These are phyloP conservation scores for Lysandra coridon DNA, from an alignment of 2,888 invertebrate genomes.

Conservation along the genomic window DNA sequence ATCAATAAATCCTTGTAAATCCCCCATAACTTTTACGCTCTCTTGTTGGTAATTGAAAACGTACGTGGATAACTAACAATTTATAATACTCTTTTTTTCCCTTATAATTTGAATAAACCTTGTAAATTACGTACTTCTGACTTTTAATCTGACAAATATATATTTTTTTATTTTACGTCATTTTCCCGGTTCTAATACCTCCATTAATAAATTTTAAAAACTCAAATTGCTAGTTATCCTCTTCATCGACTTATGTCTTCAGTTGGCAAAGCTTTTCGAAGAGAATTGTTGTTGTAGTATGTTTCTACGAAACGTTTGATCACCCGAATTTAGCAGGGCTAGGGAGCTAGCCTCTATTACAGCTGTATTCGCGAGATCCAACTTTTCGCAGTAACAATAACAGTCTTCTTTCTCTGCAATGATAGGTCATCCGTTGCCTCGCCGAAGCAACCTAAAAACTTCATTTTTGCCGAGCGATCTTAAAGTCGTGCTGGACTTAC, in stretches of 20 bases:
- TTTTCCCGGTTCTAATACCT: too few relatives aligned
- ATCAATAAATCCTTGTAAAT: not conserved
- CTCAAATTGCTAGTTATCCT: too few relatives aligned
- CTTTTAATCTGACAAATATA: too few relatives aligned
- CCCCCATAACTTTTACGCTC: not conserved
- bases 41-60: not conserved
- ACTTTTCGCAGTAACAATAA: slow-evolving; percentile 44
- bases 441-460: too few relatives aligned
- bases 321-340: slow-evolving; percentile 60
- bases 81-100: too few relatives aligned
- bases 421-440: not conserved
- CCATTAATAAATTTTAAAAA: too few relatives aligned
- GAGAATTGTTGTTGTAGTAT: not conserved
- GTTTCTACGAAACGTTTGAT: slow-evolving; percentile 51
- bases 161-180: too few relatives aligned
- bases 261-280: not conserved
- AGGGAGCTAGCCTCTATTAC: slow-evolving; percentile 33
- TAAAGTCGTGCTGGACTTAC: too few relatives aligned
- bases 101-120: too few relatives aligned
- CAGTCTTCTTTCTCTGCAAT: not conserved
- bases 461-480: too few relatives aligned
- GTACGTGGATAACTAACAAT: too few relatives aligned
- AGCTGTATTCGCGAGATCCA: slow-evolving; percentile 50
- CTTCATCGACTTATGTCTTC: not conserved
- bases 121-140: too few relatives aligned